Conservation (phyloP, 2,888 invertebrate species). For the Plebejus melissa region DNA sequence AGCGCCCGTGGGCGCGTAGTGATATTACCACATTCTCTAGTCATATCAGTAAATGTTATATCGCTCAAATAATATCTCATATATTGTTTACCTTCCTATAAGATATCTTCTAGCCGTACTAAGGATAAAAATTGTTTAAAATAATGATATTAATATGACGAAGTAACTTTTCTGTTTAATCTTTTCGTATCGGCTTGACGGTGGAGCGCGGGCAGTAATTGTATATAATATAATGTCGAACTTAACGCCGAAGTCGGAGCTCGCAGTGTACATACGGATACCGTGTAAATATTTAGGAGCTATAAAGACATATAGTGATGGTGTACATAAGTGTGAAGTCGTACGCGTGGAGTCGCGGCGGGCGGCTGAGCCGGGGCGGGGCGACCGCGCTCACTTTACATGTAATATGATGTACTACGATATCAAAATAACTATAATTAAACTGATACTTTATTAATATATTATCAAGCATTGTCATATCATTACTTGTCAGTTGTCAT, state of each 20-base stretch:
- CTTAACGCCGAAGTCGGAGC: not conserved
- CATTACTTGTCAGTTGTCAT: not conserved
- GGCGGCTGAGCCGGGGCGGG: conserved; percentile 65
- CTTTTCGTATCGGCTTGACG: not conserved
- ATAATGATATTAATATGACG: not conserved
- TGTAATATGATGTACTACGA: not conserved
- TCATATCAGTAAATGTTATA: conserved; percentile 18
- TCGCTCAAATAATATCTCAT: conserved; percentile 14
- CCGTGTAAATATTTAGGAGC: conserved; percentile 44
- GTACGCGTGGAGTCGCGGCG: conserved; percentile 28
- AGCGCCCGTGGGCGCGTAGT: not conserved
- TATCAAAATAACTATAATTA: too few species aligned
- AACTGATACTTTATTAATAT: too few species aligned
- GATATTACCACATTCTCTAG: conserved; percentile 1
- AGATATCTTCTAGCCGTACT: not conserved
- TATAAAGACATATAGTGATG: conserved; percentile 64
- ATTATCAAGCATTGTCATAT: not conserved
- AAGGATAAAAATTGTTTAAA: not conserved
- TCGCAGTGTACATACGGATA: conserved; percentile 18
- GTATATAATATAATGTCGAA: not conserved
- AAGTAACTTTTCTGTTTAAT: conserved; percentile 3
- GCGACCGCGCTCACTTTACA: conserved; percentile 38
- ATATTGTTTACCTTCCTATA: not conserved
- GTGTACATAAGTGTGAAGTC: conserved; percentile 54
- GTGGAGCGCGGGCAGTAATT: not conserved